Evolutionary conservation across 2,888 invertebrate genomes (phyloP), one percentile per base, ranked within the genome.

Genomic region (Chloroclysta siterata): DNA sequence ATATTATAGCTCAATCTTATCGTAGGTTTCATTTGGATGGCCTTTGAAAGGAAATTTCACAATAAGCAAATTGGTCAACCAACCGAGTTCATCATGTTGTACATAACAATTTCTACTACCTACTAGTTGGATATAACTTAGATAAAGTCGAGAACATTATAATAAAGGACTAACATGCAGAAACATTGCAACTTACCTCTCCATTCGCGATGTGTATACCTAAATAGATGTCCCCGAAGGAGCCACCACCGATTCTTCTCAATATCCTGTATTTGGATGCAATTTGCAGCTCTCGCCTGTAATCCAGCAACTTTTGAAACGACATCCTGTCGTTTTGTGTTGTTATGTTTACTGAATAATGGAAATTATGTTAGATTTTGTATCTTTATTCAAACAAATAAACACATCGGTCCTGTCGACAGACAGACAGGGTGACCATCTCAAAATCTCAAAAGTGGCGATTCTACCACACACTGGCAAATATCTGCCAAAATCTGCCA

Each of bases 191-290:
- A 87, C 90, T 94, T 93, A 96, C 96, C 95, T 97, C 97, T 87
- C 97, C 97, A 94, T 96, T 97, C 85, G 95, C 94, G 87, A 96
- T 95, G 94, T 97, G 97, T 94, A 97, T 96, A 78, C 97, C 98
- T 85, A 99, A 94, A 93, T 97, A 99, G 90, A 99, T 99, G 94
- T 99, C 99, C 84, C 99, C 99, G 91, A 99, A 99, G 52, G 98
- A 99, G 75, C 99, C 99, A 92, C 98, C 98, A 81, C 99, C 98
- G 88, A 99, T 98, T 95, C 98, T 98, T 79, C 98, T 95, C 82
- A 98, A 96, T 82, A 98, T 95, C 87, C 97, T 95, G 94, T 98
- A 98, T 92, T 97, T 97, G 84, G 96, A 72, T 36, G 70, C 67
- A 53, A 82, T 72, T 64, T 75, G 56, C 62, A 78, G 63, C 66